Evolutionary conservation across 2,888 invertebrate species (phyloP), one percentile per base, ranked within the genome.

Genomic region (Mallateleia sp.): DNA sequence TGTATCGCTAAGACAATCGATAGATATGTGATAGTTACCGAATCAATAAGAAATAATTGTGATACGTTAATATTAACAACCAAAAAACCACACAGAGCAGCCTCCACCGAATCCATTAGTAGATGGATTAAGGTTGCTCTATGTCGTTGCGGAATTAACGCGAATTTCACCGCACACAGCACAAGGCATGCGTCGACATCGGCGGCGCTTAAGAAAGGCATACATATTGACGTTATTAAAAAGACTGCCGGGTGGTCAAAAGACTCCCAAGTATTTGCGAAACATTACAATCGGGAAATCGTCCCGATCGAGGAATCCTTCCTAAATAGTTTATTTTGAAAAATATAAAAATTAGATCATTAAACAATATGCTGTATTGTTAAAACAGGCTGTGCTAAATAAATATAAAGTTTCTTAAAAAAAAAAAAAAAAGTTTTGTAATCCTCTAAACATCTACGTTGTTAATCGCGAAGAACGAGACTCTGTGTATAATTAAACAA

Each of bases 181-280:
- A 74, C 74, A 14, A 71, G 85, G 28, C 85, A 85, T 47, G 85
- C 88, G 3, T 52, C 85, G 3, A 74, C 66, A 0, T 80, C 77
- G 24, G 77, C 66, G 14, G 75, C 80, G 18, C n/a, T 64, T 22
- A 79, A 62, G 32, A 71, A 32, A 28, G 47, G 64, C n/a, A 11
- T 71, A 6, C 47, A 56, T 50, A n/a, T 69, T 7, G 24, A 32
- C n/a, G 25, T 64, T 11, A 85, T 77, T 6, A 38, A 47, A 18
- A 71, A 56, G 18, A 50, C 78, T 4, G 67, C 78, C 11, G 78
- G 72, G 11, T 78, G 66, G 81, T 78, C 82, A 22, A 18, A 67
- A 20, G 60, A 47, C 15, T 79, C 45, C 4, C 45, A 54, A 18
- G 45, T 78, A 15, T 78, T 78, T 54, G 67, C 58, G 11, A 66